A percentile compares a stretch with the other conserved stretches of the same genome.
These are phyloP conservation scores for Hybos culiciformis DNA, from an alignment of 2,888 invertebrate species.

Conservation along the genomic window DNA sequence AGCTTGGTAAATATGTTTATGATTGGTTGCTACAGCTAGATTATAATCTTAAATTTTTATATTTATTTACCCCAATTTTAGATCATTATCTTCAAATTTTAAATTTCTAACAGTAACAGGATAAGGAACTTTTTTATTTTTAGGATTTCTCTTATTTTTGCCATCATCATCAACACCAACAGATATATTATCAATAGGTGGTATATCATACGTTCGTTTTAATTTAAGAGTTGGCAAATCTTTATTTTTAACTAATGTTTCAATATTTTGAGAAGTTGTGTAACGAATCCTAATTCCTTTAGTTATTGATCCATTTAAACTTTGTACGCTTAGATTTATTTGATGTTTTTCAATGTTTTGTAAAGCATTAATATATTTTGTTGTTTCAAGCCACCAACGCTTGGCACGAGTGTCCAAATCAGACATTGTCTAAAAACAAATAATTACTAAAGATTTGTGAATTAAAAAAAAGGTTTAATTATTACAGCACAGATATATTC, in stretches of 20 bases:
- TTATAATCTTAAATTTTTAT: background rate
- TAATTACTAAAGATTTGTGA: background rate
- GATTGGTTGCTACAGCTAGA: background rate
- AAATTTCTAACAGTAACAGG: background rate
- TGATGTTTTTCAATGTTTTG: conserved; percentile 3
- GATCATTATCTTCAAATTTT: background rate
- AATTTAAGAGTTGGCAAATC: conserved; percentile 5
- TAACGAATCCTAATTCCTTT: background rate
- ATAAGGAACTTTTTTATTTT: background rate
- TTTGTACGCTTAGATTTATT: background rate
- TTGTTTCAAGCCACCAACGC: conserved; percentile 17
- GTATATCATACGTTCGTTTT: background rate
- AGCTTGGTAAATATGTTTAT: background rate
- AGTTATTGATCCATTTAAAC: background rate
- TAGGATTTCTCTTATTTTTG: background rate
- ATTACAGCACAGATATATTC: conserved; percentile 7
- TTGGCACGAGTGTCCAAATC: conserved; percentile 12
- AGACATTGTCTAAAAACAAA: conserved; percentile 3
- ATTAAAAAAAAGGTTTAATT: background rate
- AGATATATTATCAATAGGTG: background rate
- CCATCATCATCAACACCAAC: background rate
- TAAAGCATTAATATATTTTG: conserved; percentile 13
- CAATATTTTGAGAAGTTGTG: background rate
- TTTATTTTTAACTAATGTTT: background rate
- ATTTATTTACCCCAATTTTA: background rate